Evolutionary conservation across 2,797 vertebrate genomes (phyloP).

Genomic region (Eurystomus glaucurus): DNA sequence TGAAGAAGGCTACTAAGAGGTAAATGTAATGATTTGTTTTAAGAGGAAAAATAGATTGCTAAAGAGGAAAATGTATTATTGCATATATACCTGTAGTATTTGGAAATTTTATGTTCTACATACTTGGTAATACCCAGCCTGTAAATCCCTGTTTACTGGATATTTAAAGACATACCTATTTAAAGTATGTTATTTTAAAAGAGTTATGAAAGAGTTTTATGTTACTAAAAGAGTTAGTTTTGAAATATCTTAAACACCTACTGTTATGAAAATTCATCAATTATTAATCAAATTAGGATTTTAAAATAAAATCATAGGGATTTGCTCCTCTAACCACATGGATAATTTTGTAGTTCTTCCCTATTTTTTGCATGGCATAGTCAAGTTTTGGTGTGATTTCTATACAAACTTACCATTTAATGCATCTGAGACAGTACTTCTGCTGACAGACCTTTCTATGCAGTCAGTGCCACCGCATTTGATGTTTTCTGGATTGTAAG

Average conservation of each 20-base stretch:
- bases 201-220: not conserved
- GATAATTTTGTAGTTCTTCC: not conserved
- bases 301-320: not conserved
- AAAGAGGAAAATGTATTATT: not conserved
- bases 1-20: constrained; percentile 93
- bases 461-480: not conserved
- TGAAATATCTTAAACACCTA: not conserved
- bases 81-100: not conserved
- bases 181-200: not conserved
- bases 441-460: not conserved
- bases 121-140: not conserved
- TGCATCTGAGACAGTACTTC: fast-evolving
- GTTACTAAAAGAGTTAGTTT: not conserved
- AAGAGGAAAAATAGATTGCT: not conserved
- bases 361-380: not conserved
- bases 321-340: not conserved
- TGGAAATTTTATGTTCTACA: not conserved
- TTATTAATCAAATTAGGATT: not conserved
- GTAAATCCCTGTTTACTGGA: not conserved
- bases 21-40: constrained; percentile 62
- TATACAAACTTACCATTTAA: not conserved
- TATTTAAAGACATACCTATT: not conserved
- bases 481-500: not conserved
- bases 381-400: not conserved
- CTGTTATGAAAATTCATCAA: not conserved